A percentile compares a stretch with the other conserved stretches of the same genome.
Evolutionary conservation across 2,797 vertebrate species (phyloP).

Genomic region (Orestias chungarensis): DNA sequence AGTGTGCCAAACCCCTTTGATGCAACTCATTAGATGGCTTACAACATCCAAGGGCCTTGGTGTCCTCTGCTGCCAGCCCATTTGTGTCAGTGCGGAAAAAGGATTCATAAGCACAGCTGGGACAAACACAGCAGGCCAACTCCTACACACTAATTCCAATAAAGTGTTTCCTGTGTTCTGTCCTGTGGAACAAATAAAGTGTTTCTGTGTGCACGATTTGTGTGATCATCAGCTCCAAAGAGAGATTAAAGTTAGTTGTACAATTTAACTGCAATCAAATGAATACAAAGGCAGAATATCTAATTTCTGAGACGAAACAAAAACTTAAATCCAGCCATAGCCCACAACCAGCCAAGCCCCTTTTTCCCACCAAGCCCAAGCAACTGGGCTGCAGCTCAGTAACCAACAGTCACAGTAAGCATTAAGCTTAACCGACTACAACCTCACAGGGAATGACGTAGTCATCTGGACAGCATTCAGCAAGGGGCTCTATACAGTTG

Average conservation of each 20-base stretch:
- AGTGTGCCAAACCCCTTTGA: slow-evolving; percentile 49
- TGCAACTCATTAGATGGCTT: slow-evolving; percentile 35
- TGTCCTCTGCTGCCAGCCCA: slow-evolving; percentile 35
- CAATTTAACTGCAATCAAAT: slow-evolving; percentile 38
- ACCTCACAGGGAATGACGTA: slow-evolving; percentile 76
- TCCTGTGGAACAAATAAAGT: slow-evolving; percentile 34
- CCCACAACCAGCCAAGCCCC: slow-evolving; percentile 45
- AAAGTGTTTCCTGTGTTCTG: slow-evolving; percentile 32
- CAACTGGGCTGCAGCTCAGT: slow-evolving; percentile 52
- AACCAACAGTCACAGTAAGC: slow-evolving; percentile 65
- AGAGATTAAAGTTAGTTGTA: slow-evolving; percentile 28
- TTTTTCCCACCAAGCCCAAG: slow-evolving; percentile 50
- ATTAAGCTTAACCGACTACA: slow-evolving; percentile 73
- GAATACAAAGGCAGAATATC: slow-evolving; percentile 13
- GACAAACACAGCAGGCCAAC: slow-evolving; percentile 42
- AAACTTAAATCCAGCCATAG: slow-evolving; percentile 32
- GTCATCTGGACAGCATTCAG: slow-evolving; percentile 73
- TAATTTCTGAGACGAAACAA: slow-evolving; percentile 16
- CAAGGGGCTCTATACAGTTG: slow-evolving; percentile 63
- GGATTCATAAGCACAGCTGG: slow-evolving; percentile 71
- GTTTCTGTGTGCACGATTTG: background rate
- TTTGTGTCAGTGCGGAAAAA: slow-evolving; percentile 54
- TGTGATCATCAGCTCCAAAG: slow-evolving; percentile 5
- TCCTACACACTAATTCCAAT: slow-evolving; percentile 47
- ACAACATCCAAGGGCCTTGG: slow-evolving; percentile 36